Evolutionary conservation across 35 echinoderm and acorn worm genomes (phyloP).

Genomic region (Lytechinus variegatus): DNA sequence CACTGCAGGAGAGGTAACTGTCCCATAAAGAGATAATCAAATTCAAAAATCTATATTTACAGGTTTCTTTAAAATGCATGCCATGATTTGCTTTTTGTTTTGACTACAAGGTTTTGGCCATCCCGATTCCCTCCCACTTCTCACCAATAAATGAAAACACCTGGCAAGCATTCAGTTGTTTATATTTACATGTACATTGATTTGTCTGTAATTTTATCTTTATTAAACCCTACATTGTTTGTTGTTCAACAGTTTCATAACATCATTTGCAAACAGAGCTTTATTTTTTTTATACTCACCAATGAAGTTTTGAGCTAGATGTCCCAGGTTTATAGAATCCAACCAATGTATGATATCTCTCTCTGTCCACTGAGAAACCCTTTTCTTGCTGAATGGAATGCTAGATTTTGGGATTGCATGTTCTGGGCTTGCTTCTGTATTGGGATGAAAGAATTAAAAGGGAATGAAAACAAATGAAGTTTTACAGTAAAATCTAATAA

Average conservation of each 20-base stretch:
- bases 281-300: not conserved
- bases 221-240: no score
- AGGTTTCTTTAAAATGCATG: not conserved
- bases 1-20: not conserved
- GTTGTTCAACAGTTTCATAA: no score
- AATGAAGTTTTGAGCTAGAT: conserved; percentile 50
- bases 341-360: conserved; percentile 52
- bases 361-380: conserved; percentile 44
- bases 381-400: conserved; percentile 27
- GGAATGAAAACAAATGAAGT: no score
- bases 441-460: not conserved
- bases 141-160: no score
- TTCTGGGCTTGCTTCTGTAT: not conserved
- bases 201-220: no score
- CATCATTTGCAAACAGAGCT: not conserved
- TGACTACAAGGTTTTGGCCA: not conserved
- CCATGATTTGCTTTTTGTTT: not conserved
- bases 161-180: no score
- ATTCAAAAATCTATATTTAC: not conserved
- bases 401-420: not conserved
- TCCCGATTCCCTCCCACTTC: no score
- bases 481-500: no score
- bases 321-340: conserved; percentile 43
- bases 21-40: not conserved
- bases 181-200: no score